Base-by-base conservation (phyloP, 1,140 invertebrate species). In the Dendrolimus punctatus region DNA sequence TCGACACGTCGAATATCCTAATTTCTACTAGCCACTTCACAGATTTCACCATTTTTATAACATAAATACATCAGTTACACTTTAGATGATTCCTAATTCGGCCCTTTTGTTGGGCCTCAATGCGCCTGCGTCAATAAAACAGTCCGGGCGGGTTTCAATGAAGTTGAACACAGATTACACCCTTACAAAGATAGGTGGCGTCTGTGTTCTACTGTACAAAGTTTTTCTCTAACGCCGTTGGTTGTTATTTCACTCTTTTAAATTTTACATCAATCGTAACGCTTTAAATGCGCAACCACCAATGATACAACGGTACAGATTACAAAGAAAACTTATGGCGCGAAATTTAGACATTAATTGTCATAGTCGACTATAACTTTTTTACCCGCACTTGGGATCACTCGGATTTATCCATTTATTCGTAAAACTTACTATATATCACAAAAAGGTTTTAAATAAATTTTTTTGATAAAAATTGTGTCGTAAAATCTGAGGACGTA, bases 1-100 rank as follows among this genome's bases (percentile, higher is more conserved):
- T 91, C 86, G 90, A 91, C 81, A 90, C 89, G 87, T 89, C 87
- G 87, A 91, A 91, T 90, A 88, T 90, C 87, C 90, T 92, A 92
- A 88, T 90, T 89, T 89, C 88, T 87, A 88, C 89, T 88, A 87
- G 90, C 90, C 90, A 91, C 86, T 89, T 89, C 85, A 89, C 89
- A 87, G 88, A 89, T 90, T 90, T 90, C 90, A 90, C 89, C 90
- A 91, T 91, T 89, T 90, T 91, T 90, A 90, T 85, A 86, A 89
- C 88, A 90, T 90, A 90, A 90, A 90, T 90, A 90, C 90, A 91
- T 91, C 90, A 85, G 80, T 79, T 84, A 85, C 83, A 84, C 80
- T 84, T 85, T 55, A 66, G 65, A 84, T 72, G 69, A 68, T 78
- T 73, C 69, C 77, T 83, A 83, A 71, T 82, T 80, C 80, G 80